Evolutionary conservation across 2,888 invertebrate species (phyloP), one percentile per base, ranked within the genome.

Genomic region (Zootermopsis nevadensis): DNA sequence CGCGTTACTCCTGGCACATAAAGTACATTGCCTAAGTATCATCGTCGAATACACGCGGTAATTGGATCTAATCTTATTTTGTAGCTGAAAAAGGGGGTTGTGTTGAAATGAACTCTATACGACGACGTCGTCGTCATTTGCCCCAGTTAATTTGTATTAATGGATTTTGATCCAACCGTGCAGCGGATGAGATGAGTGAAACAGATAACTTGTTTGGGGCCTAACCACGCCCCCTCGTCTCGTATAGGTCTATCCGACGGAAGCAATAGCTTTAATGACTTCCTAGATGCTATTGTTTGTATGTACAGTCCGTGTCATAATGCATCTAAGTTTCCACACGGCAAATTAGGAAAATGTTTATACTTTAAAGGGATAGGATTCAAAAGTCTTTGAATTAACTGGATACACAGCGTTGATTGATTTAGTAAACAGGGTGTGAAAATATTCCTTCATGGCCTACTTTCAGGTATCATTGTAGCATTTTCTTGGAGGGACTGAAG

Each of bases 221-320:
- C 66, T 27, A 38, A 30, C 67, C 82, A 31, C 77, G 42, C 74
- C 76, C 53, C 35, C 74, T 30, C 81, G 30, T 30, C 38, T 31
- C 55, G 22, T 30, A 33, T 27, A 30, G 12, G 30, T 30, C 72
- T 74, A 42, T 69, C 48, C 55, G n/a, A 42, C 53, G 76, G 80
- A 83, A 83, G 84, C 77, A 84, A 82, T 84, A 83, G 83, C 82
- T 55, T 80, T 84, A 83, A 84, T 84, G 84, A 84, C 84, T 84
- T 84, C 84, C 84, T 83, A 81, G 79, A 53, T 79, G 35, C 79
- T 66, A 38, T 60, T 79, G 79, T 72, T 81, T 81, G 74, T n/a
- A 27, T 66, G 60, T 81, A 80, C 79, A 79, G 33, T 79, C 79
- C 10, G 19, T 48, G 38, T 42, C n/a, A 27, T 31, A 69, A 69